phyloP scores from a whole-genome alignment of 2,797 vertebrate genomes.

The Leuciscus waleckii region DNA sequence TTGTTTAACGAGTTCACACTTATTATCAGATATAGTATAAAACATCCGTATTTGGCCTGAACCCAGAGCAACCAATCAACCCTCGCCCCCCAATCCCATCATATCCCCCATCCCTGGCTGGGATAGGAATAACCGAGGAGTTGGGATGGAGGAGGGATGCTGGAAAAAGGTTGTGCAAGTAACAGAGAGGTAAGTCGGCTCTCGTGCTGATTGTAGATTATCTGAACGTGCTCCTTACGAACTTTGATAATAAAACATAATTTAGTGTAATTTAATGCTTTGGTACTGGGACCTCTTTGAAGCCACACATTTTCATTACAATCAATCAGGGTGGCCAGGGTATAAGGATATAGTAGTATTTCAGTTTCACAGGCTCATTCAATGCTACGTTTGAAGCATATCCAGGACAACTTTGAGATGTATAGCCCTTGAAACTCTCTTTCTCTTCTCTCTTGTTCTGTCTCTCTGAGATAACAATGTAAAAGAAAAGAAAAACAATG shows the following conservation, averaged over 20 bases:
- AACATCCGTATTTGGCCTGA: too few relatives aligned
- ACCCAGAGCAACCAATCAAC: background rate
- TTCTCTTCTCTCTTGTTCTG: conserved; percentile 37
- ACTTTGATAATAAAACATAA: background rate
- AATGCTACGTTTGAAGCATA: conserved; percentile 52
- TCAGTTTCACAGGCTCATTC: conserved; percentile 47
- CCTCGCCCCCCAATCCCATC: too few relatives aligned
- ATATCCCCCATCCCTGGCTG: too few relatives aligned
- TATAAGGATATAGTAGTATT: conserved; percentile 7
- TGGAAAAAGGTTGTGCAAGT: too few relatives aligned
- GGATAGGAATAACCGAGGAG: too few relatives aligned
- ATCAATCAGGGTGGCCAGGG: conserved; percentile 6
- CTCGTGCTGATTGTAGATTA: background rate
- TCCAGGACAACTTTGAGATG: conserved; percentile 54
- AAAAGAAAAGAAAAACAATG: conserved; percentile 50
- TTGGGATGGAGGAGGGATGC: too few relatives aligned
- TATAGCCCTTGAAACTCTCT: conserved; percentile 49
- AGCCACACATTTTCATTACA: conserved; percentile 7
- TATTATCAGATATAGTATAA: too few relatives aligned
- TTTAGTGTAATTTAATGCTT: conserved; percentile 5
- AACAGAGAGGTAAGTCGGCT: background rate
- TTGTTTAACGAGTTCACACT: too few relatives aligned
- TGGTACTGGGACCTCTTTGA: background rate
- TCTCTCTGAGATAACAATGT: conserved; percentile 49
- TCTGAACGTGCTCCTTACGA: background rate